Percentiles rank a stretch among this genome's conserved stretches.
phyloP scores from a whole-genome alignment of 1,140 invertebrate species.

The Calephelis virginiensis region DNA sequence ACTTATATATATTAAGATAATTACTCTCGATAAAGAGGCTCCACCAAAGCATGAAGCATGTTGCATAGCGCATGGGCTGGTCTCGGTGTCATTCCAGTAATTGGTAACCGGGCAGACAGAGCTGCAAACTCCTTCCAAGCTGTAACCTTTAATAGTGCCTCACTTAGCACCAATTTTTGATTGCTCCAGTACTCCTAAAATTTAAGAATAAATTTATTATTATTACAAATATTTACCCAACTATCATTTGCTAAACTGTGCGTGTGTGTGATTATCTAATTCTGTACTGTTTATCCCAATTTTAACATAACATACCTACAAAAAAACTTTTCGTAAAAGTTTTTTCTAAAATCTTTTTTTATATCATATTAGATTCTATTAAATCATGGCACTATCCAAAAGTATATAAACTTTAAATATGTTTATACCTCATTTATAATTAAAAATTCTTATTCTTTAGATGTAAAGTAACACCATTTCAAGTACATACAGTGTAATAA shows the following conservation, averaged over 20 bases:
- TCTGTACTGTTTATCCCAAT: background rate
- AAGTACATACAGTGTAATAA: too few relatives aligned
- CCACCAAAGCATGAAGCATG: slow-evolving; percentile 91
- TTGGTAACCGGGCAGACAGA: slow-evolving; percentile 90
- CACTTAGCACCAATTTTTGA: slow-evolving; percentile 95
- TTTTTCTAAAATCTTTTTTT: too few relatives aligned
- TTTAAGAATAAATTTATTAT: slow-evolving; percentile 15
- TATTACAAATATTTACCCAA: too few relatives aligned
- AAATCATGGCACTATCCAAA: too few relatives aligned
- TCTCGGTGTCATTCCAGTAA: slow-evolving; percentile 87
- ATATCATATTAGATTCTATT: too few relatives aligned
- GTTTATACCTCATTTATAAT: too few relatives aligned
- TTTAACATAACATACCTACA: too few relatives aligned
- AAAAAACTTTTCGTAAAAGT: too few relatives aligned
- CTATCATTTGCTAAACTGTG: too few relatives aligned
- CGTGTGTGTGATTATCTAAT: background rate
- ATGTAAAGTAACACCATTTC: too few relatives aligned
- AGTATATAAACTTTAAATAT: too few relatives aligned
- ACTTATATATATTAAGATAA: slow-evolving; percentile 2
- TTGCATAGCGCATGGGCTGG: slow-evolving; percentile 89
- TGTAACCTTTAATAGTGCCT: slow-evolving; percentile 92
- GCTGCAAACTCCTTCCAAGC: slow-evolving; percentile 92
- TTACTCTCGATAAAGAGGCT: slow-evolving; percentile 91
- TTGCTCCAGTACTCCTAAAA: slow-evolving; percentile 86
- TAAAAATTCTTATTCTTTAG: too few relatives aligned